Percentiles rank a stretch among this genome's conserved stretches.
These are phyloP conservation scores for Hirtodrosophila duncani DNA, from an alignment of 2,888 invertebrate genomes.

Conservation along the genomic window DNA sequence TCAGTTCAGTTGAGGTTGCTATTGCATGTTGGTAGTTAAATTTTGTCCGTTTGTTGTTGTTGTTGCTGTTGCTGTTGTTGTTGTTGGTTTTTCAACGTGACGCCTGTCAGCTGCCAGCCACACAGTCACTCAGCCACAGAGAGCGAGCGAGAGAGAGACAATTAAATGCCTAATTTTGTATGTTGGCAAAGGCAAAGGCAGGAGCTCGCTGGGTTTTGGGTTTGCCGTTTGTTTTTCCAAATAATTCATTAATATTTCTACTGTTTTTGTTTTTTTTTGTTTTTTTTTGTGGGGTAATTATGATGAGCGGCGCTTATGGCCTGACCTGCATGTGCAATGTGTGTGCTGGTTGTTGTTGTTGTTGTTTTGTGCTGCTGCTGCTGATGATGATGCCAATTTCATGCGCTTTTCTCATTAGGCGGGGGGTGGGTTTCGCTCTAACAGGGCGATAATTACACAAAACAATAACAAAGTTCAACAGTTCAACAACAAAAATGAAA, in stretches of 20 bases:
- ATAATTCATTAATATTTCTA: constrained; percentile 77
- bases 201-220: too few species aligned
- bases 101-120: constrained; percentile 66
- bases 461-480: background rate
- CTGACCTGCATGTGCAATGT: constrained; percentile 62
- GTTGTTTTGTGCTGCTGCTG: background rate
- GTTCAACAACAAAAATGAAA: background rate
- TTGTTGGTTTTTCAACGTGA: constrained; percentile 67
- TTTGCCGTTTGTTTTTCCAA: constrained; percentile 71
- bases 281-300: constrained; percentile 60
- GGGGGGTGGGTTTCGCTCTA: too few species aligned
- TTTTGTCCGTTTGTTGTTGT: constrained; percentile 32
- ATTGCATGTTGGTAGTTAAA: constrained; percentile 67
- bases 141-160: constrained; percentile 43
- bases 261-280: constrained; percentile 21
- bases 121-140: constrained; percentile 21
- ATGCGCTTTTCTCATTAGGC: constrained; percentile 39
- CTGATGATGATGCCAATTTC: constrained; percentile 18
- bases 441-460: constrained; percentile 36
- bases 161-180: constrained; percentile 72
- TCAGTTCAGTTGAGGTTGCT: constrained; percentile 42
- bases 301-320: constrained; percentile 65
- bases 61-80: too few species aligned
- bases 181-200: too few species aligned
- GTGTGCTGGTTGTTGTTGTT: constrained; percentile 3